Evolutionary conservation across 1,140 invertebrate species (phyloP).

Genomic region (Eumeta japonica): DNA sequence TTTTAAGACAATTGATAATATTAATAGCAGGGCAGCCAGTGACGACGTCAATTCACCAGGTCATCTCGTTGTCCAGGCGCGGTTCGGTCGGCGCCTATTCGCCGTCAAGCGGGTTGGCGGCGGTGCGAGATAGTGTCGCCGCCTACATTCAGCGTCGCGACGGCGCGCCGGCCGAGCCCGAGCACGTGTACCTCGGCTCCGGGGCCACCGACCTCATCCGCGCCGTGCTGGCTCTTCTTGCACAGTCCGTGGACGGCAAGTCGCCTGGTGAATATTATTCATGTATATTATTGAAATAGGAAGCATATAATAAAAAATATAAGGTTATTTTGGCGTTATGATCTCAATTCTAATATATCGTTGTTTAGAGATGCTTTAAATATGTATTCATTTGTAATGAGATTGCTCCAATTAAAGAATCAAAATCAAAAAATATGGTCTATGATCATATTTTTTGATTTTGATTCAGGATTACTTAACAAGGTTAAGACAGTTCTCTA

Average conservation of each 20-base stretch:
- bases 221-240: not conserved
- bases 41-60: too few relatives aligned
- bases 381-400: too few relatives aligned
- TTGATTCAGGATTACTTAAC: too few relatives aligned
- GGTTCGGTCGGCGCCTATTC: slow-evolving; percentile 69
- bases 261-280: slow-evolving; percentile 19
- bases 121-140: slow-evolving; percentile 70
- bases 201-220: slow-evolving; percentile 70
- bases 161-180: slow-evolving; percentile 57
- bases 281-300: not conserved
- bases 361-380: too few relatives aligned
- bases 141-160: slow-evolving; percentile 70
- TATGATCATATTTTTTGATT: too few relatives aligned
- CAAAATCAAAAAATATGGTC: too few relatives aligned
- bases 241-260: slow-evolving; percentile 10
- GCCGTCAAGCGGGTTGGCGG: slow-evolving; percentile 68
- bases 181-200: slow-evolving; percentile 69
- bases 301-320: slow-evolving; percentile 1
- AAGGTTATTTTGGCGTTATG: not conserved
- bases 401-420: too few relatives aligned
- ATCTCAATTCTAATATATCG: too few relatives aligned
- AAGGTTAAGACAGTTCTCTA: too few relatives aligned
- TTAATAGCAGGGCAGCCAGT: too few relatives aligned
- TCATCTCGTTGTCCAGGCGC: slow-evolving; percentile 66
- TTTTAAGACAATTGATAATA: too few relatives aligned